Percentiles rank a stretch among this genome's conserved stretches.
Evolutionary conservation across 1,140 invertebrate species (phyloP).

Genomic region (Sesamia nonagrioides): DNA sequence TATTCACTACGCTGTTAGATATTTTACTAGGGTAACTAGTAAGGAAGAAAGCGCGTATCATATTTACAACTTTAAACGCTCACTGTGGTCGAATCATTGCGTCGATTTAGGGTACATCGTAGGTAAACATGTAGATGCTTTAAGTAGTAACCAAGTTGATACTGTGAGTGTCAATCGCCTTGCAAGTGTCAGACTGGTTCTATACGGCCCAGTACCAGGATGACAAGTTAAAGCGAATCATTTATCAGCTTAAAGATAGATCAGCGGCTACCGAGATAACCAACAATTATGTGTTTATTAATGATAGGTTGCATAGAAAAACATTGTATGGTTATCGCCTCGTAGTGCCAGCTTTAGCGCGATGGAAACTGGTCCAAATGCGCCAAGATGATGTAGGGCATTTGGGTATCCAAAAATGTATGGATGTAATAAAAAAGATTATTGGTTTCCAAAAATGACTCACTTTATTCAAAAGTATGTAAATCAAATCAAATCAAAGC

Average conservation of each 20-base stretch:
- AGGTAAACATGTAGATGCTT: no score
- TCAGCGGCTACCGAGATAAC: conserved; percentile 23
- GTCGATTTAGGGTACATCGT: no score
- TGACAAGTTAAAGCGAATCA: conserved; percentile 50
- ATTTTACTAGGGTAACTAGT: no score
- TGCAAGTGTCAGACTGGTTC: conserved; percentile 57
- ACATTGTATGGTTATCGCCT: conserved; percentile 16
- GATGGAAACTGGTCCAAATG: conserved; percentile 1
- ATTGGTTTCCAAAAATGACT: conserved; percentile 63
- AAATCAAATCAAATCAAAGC: no score
- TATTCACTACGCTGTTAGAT: no score
- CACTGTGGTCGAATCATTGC: no score
- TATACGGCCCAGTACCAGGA: conserved; percentile 58
- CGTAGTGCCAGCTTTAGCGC: background rate
- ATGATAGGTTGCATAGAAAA: conserved; percentile 58
- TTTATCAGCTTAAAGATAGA: conserved; percentile 45
- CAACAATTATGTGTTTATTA: conserved; percentile 54
- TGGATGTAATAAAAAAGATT: conserved; percentile 58
- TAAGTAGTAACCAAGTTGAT: no score
- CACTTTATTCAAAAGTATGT: conserved; percentile 61
- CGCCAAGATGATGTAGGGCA: background rate
- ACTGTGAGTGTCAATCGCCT: conserved; percentile 57
- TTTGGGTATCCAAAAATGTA: conserved; percentile 11
- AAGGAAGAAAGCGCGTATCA: no score
- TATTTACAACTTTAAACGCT: no score